Evolutionary conservation across 2,113 vertebrate species (phyloP).

Genomic region (Cranoglanis bouderius): DNA sequence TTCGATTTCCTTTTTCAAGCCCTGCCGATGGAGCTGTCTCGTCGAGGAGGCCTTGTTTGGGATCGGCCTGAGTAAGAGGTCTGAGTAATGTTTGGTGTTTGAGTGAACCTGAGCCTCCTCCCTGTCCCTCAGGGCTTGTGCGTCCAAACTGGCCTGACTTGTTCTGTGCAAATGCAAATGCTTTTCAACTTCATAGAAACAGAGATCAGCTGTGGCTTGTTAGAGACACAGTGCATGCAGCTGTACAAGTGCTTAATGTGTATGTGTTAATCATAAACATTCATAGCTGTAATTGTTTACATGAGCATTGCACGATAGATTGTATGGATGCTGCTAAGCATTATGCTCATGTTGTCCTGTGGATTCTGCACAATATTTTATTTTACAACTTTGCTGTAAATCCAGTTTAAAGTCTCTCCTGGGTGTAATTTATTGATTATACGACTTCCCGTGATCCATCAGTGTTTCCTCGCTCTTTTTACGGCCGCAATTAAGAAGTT

Average conservation of each 20-base stretch:
- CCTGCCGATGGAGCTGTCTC: not conserved
- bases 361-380: not conserved
- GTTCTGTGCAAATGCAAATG: constrained; percentile 50
- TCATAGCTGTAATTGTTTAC: not conserved
- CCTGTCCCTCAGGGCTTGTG: constrained; percentile 53
- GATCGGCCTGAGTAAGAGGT: not conserved
- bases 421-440: constrained; percentile 15
- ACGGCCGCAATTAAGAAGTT: constrained; percentile 27
- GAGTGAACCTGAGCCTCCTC: constrained; percentile 47
- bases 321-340: not conserved
- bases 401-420: not conserved
- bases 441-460: not conserved
- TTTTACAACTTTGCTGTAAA: not conserved
- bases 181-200: not conserved
- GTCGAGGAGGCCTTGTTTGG: constrained; percentile 9
- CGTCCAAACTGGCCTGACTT: constrained; percentile 68
- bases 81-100: constrained; percentile 40
- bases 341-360: not conserved
- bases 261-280: not conserved
- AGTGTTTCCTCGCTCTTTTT: constrained; percentile 6
- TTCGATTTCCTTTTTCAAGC: constrained; percentile 2
- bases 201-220: constrained; percentile 22
- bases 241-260: not conserved
- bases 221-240: not conserved
- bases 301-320: not conserved